Conservation (phyloP, 2,888 invertebrate species). For the Drosophila greeni region DNA sequence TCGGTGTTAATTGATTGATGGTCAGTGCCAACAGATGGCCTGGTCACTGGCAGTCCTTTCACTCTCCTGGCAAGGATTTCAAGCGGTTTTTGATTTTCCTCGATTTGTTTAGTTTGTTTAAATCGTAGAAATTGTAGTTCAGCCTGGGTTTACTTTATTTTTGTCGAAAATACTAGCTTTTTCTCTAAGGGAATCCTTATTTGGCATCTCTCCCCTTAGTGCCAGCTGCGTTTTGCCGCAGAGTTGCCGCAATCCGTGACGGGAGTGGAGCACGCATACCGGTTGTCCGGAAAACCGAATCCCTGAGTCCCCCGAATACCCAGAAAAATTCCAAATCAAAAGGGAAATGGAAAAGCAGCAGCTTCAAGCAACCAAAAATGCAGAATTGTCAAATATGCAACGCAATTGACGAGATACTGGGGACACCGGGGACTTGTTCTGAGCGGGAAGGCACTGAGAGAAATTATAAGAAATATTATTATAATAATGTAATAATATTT, state of each 20-base stretch:
- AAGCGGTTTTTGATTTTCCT: background rate
- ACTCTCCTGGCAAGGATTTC: background rate
- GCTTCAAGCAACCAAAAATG: slow-evolving; percentile 51
- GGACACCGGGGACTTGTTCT: slow-evolving; percentile 10
- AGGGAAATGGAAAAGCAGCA: slow-evolving; percentile 27
- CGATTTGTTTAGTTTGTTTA: background rate
- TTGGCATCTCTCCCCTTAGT: background rate
- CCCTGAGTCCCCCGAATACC: background rate
- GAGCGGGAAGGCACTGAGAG: background rate
- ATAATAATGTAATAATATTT: background rate
- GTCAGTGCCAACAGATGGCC: slow-evolving; percentile 38
- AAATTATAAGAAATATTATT: background rate
- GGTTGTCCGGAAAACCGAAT: background rate
- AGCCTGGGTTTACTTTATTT: background rate
- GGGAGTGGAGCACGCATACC: slow-evolving; percentile 5
- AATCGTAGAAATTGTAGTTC: background rate
- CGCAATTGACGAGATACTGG: slow-evolving; percentile 44
- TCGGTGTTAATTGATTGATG: slow-evolving; percentile 49
- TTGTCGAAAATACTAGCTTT: background rate
- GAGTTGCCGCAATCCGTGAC: slow-evolving; percentile 15
- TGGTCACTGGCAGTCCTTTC: background rate
- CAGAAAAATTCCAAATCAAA: background rate
- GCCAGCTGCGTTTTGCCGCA: slow-evolving; percentile 19
- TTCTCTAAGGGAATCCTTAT: slow-evolving; percentile 9
- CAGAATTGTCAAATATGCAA: slow-evolving; percentile 63